Base-by-base conservation (phyloP, 2,888 invertebrate species). In the Drosophila helvetica region DNA sequence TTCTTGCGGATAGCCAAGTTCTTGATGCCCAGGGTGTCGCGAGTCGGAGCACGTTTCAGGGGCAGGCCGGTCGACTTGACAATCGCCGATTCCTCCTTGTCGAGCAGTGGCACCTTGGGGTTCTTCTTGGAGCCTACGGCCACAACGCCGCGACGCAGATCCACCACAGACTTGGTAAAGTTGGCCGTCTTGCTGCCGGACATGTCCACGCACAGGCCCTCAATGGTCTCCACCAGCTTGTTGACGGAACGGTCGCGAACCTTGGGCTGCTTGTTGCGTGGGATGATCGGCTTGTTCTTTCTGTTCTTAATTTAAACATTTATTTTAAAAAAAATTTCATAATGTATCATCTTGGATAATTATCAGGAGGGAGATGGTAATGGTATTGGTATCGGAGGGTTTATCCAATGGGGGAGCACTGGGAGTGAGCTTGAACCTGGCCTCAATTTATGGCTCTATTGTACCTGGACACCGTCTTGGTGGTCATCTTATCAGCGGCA, bases 191-290 rank as follows among this genome's bases (percentile, higher is more conserved):
- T 93, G 2, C 94, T 95, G 30, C 94, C 95, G 9, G 95, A 94
- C 95, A 98, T 96, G 91, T 98, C 97, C 75, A 99, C 97, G 19
- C 96, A 99, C 17, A 99, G 94, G 78, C 96, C 94, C 91, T 96
- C 96, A 97, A 99, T 97, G 87, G 97, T 95, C 18, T 93, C 93
- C 60, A 96, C 93, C 48, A 98, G 93, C 77, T 95, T 94, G 1
- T 93, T 91, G 30, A 96, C 94, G 78, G 96, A 95, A 82, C 97
- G 93, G 86, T 94, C 95, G 17, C 96, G 93, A 53, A 93, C 94
- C 83, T 95, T 94, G 6, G 96, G 95, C 57, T 94, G 93, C 9
- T 95, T 94, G 63, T 95, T 96, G 61, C 98, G 93, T 25, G 98
- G 98, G 93, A 98, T 94, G 47, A 95, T 96, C 27, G 96, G 95